Evolutionary conservation across 2,113 vertebrate species (phyloP).

Genomic region (Plestiodon gilberti): DNA sequence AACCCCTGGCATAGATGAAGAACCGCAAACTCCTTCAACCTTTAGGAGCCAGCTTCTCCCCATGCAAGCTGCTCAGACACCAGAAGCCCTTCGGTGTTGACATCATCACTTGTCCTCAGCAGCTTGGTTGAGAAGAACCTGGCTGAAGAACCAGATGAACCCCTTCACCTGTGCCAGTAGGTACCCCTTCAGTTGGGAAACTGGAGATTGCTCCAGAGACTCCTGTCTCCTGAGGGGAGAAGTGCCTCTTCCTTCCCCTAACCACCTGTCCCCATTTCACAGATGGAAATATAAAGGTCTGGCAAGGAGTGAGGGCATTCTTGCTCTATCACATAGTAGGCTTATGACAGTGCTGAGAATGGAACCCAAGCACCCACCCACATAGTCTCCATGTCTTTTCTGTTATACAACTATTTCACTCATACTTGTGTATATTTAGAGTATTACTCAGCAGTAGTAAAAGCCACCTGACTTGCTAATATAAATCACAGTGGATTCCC

Average conservation of each 20-base stretch:
- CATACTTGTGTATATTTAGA: background rate
- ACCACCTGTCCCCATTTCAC: background rate
- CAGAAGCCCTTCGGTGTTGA: too few relatives aligned
- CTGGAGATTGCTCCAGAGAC: background rate
- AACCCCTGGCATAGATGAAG: too few relatives aligned
- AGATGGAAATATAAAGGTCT: background rate
- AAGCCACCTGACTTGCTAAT: conserved; percentile 32
- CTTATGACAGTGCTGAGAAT: background rate
- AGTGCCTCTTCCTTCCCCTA: background rate
- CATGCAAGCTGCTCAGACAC: background rate
- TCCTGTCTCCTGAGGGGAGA: background rate
- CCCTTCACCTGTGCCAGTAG: background rate
- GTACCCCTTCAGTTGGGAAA: background rate
- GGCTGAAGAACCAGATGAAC: background rate
- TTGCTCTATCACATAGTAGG: rapidly evolving
- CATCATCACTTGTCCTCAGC: background rate
- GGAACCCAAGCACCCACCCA: background rate
- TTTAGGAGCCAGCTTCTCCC: background rate
- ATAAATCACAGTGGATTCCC: background rate
- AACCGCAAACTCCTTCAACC: background rate
- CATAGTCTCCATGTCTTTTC: rapidly evolving
- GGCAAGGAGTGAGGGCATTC: background rate
- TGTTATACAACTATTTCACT: conserved; percentile 11
- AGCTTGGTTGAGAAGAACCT: background rate
- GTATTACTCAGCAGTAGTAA: conserved; percentile 20